These are phyloP conservation scores for Heliconius congener DNA, from an alignment of 1,140 invertebrate genomes.

Conservation along the genomic window DNA sequence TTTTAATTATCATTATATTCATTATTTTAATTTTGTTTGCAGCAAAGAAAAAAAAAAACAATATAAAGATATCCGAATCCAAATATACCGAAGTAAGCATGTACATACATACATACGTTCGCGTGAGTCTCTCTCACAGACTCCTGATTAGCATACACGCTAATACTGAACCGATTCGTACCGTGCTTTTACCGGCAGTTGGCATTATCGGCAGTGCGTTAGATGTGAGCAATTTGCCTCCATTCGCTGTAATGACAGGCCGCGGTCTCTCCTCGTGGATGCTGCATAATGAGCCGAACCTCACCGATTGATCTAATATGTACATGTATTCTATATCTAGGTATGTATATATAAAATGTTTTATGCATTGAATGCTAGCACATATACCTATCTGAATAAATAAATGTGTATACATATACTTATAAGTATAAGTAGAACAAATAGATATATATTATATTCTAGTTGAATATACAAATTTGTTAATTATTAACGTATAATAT, in stretches of 20 bases:
- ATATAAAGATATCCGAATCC: background rate
- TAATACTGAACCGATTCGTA: constrained; percentile 53
- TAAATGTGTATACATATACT: too few relatives aligned
- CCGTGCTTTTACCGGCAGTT: constrained; percentile 62
- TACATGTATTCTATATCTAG: constrained; percentile 26
- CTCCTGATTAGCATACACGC: constrained; percentile 57
- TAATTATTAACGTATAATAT: too few relatives aligned
- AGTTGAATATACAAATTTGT: too few relatives aligned
- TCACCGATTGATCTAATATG: constrained; percentile 58
- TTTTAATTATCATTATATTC: too few relatives aligned
- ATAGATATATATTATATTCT: too few relatives aligned
- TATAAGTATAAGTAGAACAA: too few relatives aligned
- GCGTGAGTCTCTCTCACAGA: constrained; percentile 32
- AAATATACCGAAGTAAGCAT: background rate
- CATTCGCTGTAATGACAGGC: constrained; percentile 79
- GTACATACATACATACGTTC: background rate
- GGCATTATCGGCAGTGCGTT: constrained; percentile 71
- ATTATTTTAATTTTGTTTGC: background rate
- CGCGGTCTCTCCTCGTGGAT: constrained; percentile 65
- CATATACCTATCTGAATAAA: too few relatives aligned
- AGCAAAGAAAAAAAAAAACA: background rate
- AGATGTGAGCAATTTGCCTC: constrained; percentile 79
- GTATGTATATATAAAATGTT: background rate
- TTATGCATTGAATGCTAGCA: background rate
- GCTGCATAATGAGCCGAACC: constrained; percentile 70